Conservation (phyloP, 2,888 invertebrate species). For the Ecliptopera silaceata region DNA sequence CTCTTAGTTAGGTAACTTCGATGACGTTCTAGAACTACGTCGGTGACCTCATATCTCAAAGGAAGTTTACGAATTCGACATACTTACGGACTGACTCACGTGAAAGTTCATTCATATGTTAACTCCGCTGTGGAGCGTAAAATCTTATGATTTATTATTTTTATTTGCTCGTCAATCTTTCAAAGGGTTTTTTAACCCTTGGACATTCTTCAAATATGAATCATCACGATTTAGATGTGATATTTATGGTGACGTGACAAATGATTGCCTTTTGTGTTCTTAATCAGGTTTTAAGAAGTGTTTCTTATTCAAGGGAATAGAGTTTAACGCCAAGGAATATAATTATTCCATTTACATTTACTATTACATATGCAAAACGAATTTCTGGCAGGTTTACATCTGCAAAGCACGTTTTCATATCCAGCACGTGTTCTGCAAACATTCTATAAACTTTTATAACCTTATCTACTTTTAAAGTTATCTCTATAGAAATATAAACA, state of each 20-base stretch:
- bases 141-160: slow-evolving; percentile 28
- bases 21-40: slow-evolving; percentile 42
- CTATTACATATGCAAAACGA: background rate
- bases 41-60: slow-evolving; percentile 38
- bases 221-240: slow-evolving; percentile 27
- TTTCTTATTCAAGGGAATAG: background rate
- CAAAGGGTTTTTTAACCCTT: slow-evolving; percentile 37
- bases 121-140: slow-evolving; percentile 33
- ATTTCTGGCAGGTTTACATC: slow-evolving; percentile 33
- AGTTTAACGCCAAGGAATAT: background rate
- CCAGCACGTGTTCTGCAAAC: slow-evolving; percentile 52
- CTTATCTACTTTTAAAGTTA: slow-evolving; percentile 53
- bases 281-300: slow-evolving; percentile 1
- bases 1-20: slow-evolving; percentile 22
- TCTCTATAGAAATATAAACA: slow-evolving; percentile 71
- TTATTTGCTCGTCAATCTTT: slow-evolving; percentile 35
- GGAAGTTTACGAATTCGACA: slow-evolving; percentile 62
- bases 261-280: slow-evolving; percentile 4
- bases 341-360: background rate
- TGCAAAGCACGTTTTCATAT: slow-evolving; percentile 51
- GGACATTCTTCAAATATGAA: slow-evolving; percentile 35
- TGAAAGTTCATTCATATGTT: slow-evolving; percentile 60
- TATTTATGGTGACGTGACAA: slow-evolving; percentile 5
- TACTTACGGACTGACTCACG: slow-evolving; percentile 69
- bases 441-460: slow-evolving; percentile 52